phyloP scores from a whole-genome alignment of 2,113 vertebrate species.

The Beaufortia kweichowensis region DNA sequence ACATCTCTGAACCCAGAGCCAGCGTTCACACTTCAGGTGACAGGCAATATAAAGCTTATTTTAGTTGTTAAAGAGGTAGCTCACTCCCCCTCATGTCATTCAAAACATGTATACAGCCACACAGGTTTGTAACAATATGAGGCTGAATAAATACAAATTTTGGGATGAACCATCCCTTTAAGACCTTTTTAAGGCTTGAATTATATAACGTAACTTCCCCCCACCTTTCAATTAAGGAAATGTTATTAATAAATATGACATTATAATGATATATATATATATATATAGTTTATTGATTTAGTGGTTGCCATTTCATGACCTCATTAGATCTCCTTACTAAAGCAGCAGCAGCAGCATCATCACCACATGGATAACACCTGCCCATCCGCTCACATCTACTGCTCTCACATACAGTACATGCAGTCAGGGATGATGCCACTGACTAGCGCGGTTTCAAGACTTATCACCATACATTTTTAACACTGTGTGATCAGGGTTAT shows the following conservation, averaged over 20 bases:
- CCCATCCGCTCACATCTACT: conserved; percentile 19
- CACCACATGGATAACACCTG: conserved; percentile 27
- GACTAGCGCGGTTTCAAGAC: conserved; percentile 66
- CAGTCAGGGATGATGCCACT: conserved; percentile 51
- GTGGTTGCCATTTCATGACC: neutral
- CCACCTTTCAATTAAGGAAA: neutral
- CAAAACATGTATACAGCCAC: too few species aligned
- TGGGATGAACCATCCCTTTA: too few species aligned
- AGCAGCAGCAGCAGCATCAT: conserved; percentile 26
- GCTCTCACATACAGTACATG: conserved; percentile 7
- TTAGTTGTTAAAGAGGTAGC: too few species aligned
- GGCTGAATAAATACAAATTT: too few species aligned
- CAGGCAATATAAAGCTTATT: neutral
- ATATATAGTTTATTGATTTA: neutral
- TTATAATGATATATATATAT: too few species aligned
- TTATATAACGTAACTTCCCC: too few species aligned
- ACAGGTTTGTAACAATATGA: too few species aligned
- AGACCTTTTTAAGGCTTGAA: too few species aligned
- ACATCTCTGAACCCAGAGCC: conserved; percentile 38
- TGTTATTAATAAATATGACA: neutral
- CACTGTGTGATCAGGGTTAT: conserved; percentile 52
- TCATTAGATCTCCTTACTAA: conserved; percentile 27
- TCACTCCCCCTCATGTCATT: too few species aligned
- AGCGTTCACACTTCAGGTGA: conserved; percentile 44
- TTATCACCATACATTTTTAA: conserved; percentile 63